Conservation (phyloP, 2,797 vertebrate genomes). For the Danio aesculapii region DNA sequence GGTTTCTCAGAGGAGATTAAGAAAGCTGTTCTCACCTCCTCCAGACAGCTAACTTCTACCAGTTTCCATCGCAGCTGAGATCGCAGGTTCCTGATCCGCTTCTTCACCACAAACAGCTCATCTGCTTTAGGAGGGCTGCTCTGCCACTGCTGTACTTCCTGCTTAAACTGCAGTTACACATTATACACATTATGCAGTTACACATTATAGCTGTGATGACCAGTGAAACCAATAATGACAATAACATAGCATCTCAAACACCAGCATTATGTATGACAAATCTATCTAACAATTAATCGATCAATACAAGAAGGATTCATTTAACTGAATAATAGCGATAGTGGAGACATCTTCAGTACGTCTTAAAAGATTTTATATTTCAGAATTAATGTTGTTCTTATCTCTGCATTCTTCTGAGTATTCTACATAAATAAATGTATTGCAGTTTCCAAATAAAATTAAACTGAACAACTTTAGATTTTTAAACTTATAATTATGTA, state of each 20-base stretch:
- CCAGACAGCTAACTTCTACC: conserved; percentile 78
- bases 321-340: no score
- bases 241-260: no score
- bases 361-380: no score
- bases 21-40: conserved; percentile 75
- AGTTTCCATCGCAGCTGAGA: conserved; percentile 79
- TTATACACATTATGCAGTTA: conserved; percentile 50
- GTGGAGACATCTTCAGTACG: no score
- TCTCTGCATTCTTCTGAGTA: no score
- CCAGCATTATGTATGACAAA: no score
- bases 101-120: conserved; percentile 77
- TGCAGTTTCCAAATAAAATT: not conserved
- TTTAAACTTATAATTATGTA: not conserved
- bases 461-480: not conserved
- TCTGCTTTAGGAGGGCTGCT: conserved; percentile 70
- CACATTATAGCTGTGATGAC: not conserved
- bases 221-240: no score
- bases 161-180: conserved; percentile 75
- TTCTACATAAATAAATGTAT: no score
- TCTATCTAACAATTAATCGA: no score
- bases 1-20: conserved; percentile 5
- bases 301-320: no score
- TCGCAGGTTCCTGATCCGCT: conserved; percentile 77
- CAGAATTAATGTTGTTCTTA: no score
- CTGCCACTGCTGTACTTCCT: conserved; percentile 73